Base-by-base conservation (phyloP, 2,113 vertebrate species). In the Pseudorasbora parva region DNA sequence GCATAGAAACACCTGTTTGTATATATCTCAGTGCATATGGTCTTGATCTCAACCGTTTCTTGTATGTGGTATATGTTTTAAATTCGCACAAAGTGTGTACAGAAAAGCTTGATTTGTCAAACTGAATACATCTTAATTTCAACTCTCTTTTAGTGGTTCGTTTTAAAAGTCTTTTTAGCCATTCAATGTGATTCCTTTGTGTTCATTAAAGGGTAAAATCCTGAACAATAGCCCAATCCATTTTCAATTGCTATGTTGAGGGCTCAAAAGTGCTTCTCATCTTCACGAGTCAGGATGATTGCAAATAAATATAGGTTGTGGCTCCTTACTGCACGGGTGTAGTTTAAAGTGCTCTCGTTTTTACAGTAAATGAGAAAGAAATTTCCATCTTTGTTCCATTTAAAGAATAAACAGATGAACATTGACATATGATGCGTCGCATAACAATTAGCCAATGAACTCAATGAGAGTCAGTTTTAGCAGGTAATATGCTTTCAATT, bases 361-460 rank as follows among this genome's bases (percentile, higher is more conserved):
- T 87, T 80, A 86, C 85, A 82, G 88, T 87, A 88, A 90, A 84
- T 89, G 78, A 87, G n/a, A n/a, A n/a, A n/a, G n/a, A n/a, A n/a
- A 89, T 85, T 87, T 89, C 91, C 87, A 90, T 78, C 68, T 88
- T 92, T 92, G 92, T 92, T 91, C 84, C 80, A 88, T 87, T 89
- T 87, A 85, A 83, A 89, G 84, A 86, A 91, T 73, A 73, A 84
- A 87, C 71, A 79, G 59, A 71, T 45, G 37, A 43, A 71, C 37
- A 41, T n/a, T 69, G 66, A 12, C 66, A 71, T 71, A 21, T 43
- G n/a, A 71, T 25, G 68, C 2, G 5, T 8, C 87, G 88, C 85
- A 85, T 84, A 84, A 89, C 87, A 84, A 86, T 90, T 91, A 91
- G 89, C 85, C 88, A 92, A 89, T 90, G 88, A 91, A 92, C 87